phyloP scores from a whole-genome alignment of 2,113 vertebrate genomes.

The Aleadryas rufinucha region DNA sequence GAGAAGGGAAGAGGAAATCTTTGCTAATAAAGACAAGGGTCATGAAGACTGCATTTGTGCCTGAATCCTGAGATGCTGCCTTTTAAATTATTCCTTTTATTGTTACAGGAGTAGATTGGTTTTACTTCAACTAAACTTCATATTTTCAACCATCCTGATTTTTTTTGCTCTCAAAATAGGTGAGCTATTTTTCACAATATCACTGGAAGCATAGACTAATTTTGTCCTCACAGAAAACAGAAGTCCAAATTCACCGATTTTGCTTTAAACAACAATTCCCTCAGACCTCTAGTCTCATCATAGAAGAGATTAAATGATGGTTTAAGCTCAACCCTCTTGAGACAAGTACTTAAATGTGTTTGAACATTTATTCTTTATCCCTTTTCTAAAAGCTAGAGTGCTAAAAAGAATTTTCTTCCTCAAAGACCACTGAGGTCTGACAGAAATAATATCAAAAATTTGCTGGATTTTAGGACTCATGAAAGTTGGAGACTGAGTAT shows the following conservation, averaged over 20 bases:
- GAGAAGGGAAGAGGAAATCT: background rate
- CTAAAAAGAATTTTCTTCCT: slow-evolving; percentile 23
- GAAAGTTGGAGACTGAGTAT: background rate
- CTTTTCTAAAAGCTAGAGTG: slow-evolving; percentile 1
- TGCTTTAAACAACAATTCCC: background rate
- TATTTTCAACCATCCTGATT: background rate
- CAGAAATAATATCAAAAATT: background rate
- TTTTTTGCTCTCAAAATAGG: background rate
- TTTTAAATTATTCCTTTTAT: background rate
- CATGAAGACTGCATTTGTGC: background rate
- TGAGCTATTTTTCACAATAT: background rate
- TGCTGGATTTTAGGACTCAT: background rate
- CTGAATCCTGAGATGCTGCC: background rate
- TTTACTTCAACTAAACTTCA: background rate
- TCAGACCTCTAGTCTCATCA: slow-evolving; percentile 7
- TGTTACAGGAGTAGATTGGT: background rate
- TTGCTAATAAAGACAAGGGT: background rate
- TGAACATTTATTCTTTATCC: slow-evolving; percentile 42
- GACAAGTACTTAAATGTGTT: slow-evolving; percentile 23
- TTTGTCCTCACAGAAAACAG: background rate
- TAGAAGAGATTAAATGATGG: slow-evolving; percentile 38
- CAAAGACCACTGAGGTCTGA: background rate
- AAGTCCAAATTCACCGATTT: background rate
- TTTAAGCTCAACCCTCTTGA: background rate
- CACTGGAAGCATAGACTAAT: background rate